Conservation (phyloP, 2,797 vertebrate species). For the Peromyscus melanophrys region DNA sequence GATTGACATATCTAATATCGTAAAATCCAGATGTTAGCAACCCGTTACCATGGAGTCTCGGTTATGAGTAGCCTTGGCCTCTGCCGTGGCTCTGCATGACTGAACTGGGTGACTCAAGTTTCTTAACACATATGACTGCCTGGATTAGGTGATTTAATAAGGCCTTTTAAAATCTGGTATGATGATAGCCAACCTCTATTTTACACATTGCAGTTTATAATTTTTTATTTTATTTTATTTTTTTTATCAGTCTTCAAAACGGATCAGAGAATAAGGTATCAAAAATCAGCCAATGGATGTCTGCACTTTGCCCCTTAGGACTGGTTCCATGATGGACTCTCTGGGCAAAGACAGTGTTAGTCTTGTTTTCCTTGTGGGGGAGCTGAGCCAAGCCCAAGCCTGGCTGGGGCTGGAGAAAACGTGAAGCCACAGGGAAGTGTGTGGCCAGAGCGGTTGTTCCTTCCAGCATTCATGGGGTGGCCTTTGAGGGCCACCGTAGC, state of each 20-base stretch:
- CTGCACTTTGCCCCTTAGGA: neutral
- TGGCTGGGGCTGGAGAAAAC: neutral
- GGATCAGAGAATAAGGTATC: neutral
- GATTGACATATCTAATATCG: neutral
- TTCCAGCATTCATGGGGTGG: neutral
- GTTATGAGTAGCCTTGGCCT: neutral
- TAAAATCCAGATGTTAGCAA: slow-evolving; percentile 12
- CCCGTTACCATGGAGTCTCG: neutral
- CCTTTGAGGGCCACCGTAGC: neutral
- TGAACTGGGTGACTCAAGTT: neutral
- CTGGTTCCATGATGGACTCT: neutral
- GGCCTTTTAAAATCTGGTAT: neutral
- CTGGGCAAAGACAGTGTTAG: slow-evolving; percentile 28
- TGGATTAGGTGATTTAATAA: neutral
- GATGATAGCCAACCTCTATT: neutral
- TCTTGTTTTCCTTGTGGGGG: neutral
- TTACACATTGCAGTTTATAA: neutral
- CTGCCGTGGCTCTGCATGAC: neutral
- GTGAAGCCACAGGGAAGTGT: neutral
- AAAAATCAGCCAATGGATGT: neutral
- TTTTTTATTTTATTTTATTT: neutral
- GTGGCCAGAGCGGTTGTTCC: neutral
- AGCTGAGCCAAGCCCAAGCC: neutral
- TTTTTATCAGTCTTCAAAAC: neutral
- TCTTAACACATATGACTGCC: neutral